Base-by-base conservation (phyloP, 2,888 invertebrate genomes). In the Exephanes ischioxanthus region DNA sequence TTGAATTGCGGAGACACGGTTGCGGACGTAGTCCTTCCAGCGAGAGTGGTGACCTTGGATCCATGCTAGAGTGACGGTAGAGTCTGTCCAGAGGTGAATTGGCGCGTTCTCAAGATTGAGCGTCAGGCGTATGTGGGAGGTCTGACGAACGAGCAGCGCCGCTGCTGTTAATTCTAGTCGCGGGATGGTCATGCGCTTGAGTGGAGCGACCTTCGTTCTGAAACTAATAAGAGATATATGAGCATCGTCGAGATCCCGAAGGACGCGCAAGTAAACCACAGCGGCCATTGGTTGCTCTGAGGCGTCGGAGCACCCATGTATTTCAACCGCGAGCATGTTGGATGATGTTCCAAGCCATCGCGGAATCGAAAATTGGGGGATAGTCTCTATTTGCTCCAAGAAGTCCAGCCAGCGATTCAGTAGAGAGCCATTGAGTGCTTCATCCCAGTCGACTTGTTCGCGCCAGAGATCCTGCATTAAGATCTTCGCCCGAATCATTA, bases 391-490 rank as follows among this genome's bases (percentile, higher is more conserved):
- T n/a, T 73, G 48, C 16, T 68, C 51, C 33, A 67, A 73, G 19
- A 79, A 83, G 3, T 53, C n/a, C n/a, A n/a, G n/a, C 81, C 80
- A 84, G 37, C 63, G 41, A 14, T 72, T 67, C 16, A 41, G 48
- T 22, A 80, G 26, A 0, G 33, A 16, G 19, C 19, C 41, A 3
- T 79, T 72, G 16, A 84, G 30, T 0, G 68, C 61, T 0, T 45
- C 53, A 55, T 86, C 86, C 86, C 84, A 86, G 16, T 67, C 81
- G 48, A 72, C 26, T 58, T 84, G 78, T 26, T 45, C 30, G 11
- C 79, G 55, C 84, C 84, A 87, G n/a, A 86, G 26, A 14, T 78
- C 68, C 26, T 87, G 86, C 73, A 83, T 66, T 0, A 87, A 26
- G 14, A 87, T 61, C 53, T 85, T 86, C 30, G 83, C 82, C 3